Conservation (phyloP, 1,140 invertebrate species). For the Drosophila ercepeae region DNA sequence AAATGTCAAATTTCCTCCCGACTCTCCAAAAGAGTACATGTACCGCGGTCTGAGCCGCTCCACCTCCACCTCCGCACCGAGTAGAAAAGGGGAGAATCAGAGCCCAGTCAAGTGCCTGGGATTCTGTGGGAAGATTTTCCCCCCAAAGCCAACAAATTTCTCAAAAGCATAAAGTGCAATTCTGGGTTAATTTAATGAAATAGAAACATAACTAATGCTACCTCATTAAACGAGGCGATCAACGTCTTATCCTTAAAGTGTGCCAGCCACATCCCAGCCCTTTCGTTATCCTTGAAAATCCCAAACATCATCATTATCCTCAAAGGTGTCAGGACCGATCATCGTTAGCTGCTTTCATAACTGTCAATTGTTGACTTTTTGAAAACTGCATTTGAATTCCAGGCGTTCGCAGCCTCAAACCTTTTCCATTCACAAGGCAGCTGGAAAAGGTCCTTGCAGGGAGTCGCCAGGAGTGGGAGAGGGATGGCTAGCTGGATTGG, state of each 20-base stretch:
- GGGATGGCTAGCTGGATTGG: conserved; percentile 3
- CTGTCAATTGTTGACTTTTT: conserved; percentile 79
- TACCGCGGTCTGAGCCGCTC: conserved; percentile 38
- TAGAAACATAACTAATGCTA: neutral
- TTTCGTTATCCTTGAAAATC: conserved; percentile 13
- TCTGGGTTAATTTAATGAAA: conserved; percentile 10
- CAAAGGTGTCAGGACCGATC: conserved; percentile 32
- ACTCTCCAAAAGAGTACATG: conserved; percentile 50
- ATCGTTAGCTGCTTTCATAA: conserved; percentile 77
- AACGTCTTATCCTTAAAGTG: conserved; percentile 16
- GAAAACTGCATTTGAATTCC: conserved; percentile 52
- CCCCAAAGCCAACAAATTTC: neutral
- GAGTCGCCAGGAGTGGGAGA: neutral
- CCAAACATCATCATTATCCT: conserved; percentile 30
- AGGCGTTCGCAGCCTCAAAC: conserved; percentile 32
- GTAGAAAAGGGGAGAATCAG: neutral
- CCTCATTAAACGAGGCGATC: neutral
- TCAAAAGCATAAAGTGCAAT: conserved; percentile 23
- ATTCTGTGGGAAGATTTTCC: conserved; percentile 69
- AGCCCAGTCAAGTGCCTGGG: conserved; percentile 57
- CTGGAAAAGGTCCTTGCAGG: conserved; percentile 45
- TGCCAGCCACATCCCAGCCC: conserved; percentile 22
- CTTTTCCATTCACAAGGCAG: conserved; percentile 50
- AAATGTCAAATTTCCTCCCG: conserved; percentile 74
- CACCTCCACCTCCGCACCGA: conserved; percentile 24